Percentiles rank a stretch among this genome's conserved stretches.
These are phyloP conservation scores for Drosophila sproati DNA, from an alignment of 1,140 invertebrate genomes.

Conservation along the genomic window DNA sequence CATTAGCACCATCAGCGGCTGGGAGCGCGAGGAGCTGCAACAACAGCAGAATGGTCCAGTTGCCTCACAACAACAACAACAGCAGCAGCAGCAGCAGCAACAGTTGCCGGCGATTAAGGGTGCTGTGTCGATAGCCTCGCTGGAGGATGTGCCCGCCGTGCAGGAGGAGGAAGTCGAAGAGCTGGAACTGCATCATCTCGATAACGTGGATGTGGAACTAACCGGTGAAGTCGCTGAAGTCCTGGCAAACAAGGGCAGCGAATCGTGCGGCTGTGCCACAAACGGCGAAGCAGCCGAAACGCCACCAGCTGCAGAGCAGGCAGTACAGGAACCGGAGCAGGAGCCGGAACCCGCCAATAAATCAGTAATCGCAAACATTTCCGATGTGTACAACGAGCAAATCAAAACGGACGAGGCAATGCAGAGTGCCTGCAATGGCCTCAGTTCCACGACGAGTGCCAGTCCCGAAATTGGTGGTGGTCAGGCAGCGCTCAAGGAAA, in stretches of 20 bases:
- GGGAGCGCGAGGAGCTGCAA: conserved; percentile 89
- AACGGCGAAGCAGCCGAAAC: conserved; percentile 19
- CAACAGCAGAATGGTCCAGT: conserved; percentile 79
- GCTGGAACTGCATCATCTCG: conserved; percentile 36
- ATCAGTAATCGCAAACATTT: conserved; percentile 79
- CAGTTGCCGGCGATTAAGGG: conserved; percentile 47
- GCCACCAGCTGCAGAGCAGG: neutral
- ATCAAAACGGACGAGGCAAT: conserved; percentile 73
- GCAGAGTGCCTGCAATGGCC: conserved; percentile 81
- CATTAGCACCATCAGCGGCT: conserved; percentile 98
- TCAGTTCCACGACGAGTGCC: conserved; percentile 32
- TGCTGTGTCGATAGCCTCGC: conserved; percentile 69
- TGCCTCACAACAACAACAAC: conserved; percentile 66
- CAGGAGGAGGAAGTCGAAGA: conserved; percentile 70
- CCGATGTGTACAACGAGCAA: conserved; percentile 84
- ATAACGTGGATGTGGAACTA: conserved; percentile 30
- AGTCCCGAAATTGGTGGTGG: conserved; percentile 37
- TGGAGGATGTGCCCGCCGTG: conserved; percentile 78
- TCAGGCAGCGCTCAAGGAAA: conserved; percentile 63
- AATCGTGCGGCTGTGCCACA: conserved; percentile 49
- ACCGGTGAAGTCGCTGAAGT: neutral
- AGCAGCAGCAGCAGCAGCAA: conserved; percentile 14
- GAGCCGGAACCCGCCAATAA: conserved; percentile 45
- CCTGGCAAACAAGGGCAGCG: conserved; percentile 36
- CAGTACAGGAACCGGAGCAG: neutral